Conservation (phyloP, 2,113 vertebrate genomes). For the Orycteropus afer region DNA sequence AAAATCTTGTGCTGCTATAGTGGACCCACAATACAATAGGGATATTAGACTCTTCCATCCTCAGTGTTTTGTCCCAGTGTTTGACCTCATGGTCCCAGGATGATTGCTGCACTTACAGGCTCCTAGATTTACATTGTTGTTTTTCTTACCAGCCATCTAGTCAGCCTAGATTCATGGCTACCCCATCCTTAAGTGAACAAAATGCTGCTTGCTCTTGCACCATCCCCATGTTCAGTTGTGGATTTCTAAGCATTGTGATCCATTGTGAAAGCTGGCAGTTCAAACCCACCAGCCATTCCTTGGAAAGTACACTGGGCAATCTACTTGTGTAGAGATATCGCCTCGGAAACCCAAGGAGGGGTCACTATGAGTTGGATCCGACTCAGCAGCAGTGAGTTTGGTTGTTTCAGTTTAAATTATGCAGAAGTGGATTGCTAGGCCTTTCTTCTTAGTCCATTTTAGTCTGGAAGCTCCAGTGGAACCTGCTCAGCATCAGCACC, state of each 20-base stretch:
- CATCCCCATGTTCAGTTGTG: not conserved
- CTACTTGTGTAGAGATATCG: too few relatives aligned
- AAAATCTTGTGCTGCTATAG: fast-evolving
- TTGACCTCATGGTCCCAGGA: not conserved
- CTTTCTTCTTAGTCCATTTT: not conserved
- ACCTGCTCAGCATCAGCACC: not conserved
- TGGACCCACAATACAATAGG: too few relatives aligned
- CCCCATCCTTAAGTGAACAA: not conserved
- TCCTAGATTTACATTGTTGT: not conserved
- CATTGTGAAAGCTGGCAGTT: too few relatives aligned
- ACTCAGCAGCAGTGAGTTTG: too few relatives aligned
- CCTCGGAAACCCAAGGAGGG: too few relatives aligned
- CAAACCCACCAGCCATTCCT: too few relatives aligned
- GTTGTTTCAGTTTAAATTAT: too few relatives aligned
- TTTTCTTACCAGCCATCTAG: not conserved
- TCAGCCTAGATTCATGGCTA: not conserved
- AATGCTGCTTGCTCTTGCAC: not conserved
- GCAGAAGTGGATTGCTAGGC: not conserved
- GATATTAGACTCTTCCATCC: not conserved
- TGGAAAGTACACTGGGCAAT: too few relatives aligned
- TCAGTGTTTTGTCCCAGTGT: not conserved
- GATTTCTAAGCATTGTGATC: not conserved
- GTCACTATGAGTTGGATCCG: too few relatives aligned
- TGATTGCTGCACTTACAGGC: not conserved
- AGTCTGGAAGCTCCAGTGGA: not conserved